Percentiles rank a stretch among this genome's conserved stretches.
phyloP scores from a whole-genome alignment of 2,797 vertebrate species.

The Spondyliosoma cantharus region DNA sequence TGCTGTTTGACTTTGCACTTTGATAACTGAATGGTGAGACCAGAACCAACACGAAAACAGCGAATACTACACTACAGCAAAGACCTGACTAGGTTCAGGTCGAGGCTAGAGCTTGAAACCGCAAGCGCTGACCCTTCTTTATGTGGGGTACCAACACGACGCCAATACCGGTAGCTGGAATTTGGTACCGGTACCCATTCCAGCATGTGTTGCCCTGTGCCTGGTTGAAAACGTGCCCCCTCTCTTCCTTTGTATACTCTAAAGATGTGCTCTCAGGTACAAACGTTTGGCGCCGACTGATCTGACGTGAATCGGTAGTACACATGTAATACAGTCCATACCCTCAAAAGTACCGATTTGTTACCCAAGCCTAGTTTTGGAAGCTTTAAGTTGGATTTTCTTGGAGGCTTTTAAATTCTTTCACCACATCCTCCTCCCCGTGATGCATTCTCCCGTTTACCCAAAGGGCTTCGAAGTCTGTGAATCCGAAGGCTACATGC shows the following conservation, averaged over 20 bases:
- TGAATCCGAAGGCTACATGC: background rate
- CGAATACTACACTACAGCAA: constrained; percentile 5
- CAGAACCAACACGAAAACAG: background rate
- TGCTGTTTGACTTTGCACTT: background rate
- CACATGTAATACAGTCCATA: too few relatives aligned
- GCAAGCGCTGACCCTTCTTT: constrained; percentile 3
- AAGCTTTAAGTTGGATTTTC: constrained; percentile 12
- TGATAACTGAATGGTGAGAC: background rate
- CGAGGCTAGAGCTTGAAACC: background rate
- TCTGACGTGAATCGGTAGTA: too few relatives aligned
- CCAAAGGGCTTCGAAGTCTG: constrained; percentile 25
- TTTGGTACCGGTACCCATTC: too few relatives aligned
- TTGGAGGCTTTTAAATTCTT: constrained; percentile 6
- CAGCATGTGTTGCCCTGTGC: too few relatives aligned
- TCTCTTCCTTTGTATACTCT: too few relatives aligned
- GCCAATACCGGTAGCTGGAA: too few relatives aligned
- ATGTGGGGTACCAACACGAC: too few relatives aligned
- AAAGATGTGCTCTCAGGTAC: too few relatives aligned
- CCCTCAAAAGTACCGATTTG: too few relatives aligned
- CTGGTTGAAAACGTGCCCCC: too few relatives aligned
- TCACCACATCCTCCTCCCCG: background rate
- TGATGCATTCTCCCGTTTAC: constrained; percentile 23
- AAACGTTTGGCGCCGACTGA: too few relatives aligned
- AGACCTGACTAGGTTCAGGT: background rate
- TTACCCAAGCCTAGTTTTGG: too few relatives aligned